These are phyloP conservation scores for Oreochromis mossambicus DNA, from an alignment of 2,797 vertebrate species.

Conservation along the genomic window DNA sequence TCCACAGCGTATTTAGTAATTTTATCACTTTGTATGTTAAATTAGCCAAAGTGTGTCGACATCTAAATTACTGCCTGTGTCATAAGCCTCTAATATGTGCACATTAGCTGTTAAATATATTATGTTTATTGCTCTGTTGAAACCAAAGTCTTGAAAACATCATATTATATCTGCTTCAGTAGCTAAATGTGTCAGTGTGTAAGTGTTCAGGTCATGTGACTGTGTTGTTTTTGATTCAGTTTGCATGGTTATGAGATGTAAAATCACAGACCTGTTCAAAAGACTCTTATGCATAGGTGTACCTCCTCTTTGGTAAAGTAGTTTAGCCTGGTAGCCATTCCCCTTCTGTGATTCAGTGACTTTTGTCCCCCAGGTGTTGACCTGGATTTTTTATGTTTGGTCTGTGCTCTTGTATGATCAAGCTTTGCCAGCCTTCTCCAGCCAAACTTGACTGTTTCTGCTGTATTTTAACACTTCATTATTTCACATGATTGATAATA, in stretches of 20 bases:
- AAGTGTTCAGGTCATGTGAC: not conserved
- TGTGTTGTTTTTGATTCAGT: not conserved
- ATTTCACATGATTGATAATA: not conserved
- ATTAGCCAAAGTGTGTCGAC: not conserved
- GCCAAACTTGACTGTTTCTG: not conserved
- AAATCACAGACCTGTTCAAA: not conserved
- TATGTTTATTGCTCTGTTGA: not conserved
- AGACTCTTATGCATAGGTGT: not conserved
- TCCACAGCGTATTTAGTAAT: not conserved
- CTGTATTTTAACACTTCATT: not conserved
- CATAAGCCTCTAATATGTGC: not conserved
- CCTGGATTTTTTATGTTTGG: not conserved
- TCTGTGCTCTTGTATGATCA: not conserved
- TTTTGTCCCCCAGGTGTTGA: not conserved
- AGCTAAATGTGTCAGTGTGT: not conserved
- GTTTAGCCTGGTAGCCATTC: not conserved
- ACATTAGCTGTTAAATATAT: not conserved
- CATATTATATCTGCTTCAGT: not conserved
- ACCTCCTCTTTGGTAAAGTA: not conserved
- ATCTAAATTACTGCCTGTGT: not conserved
- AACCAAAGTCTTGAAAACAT: not conserved
- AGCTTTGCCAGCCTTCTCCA: not conserved
- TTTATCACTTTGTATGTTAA: not conserved
- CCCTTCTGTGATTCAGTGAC: not conserved
- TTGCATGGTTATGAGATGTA: not conserved